These are phyloP conservation scores for Neodiprion pinetum DNA, from an alignment of 1,140 invertebrate genomes.

Conservation along the genomic window DNA sequence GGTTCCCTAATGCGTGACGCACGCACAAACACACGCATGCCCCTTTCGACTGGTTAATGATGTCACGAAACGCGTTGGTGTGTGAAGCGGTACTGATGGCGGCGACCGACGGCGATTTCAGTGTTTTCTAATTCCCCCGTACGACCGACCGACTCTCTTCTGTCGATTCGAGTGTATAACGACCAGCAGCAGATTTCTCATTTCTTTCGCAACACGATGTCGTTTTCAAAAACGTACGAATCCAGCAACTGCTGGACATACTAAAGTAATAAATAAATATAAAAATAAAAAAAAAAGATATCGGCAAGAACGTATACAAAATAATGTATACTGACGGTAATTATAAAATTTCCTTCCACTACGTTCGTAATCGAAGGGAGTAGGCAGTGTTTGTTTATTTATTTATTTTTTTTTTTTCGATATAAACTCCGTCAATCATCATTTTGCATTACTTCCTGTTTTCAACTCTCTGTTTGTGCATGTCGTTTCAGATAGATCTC, in stretches of 20 bases:
- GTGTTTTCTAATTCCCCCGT: neutral
- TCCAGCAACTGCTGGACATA: neutral
- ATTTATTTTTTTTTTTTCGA: neutral
- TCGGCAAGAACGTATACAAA: constrained; percentile 8
- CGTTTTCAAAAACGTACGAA: neutral
- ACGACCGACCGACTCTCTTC: neutral
- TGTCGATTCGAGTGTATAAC: neutral
- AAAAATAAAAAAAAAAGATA: too few relatives aligned
- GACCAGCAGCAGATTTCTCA: neutral
- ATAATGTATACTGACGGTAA: constrained; percentile 43
- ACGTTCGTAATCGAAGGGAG: neutral
- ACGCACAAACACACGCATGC: too few relatives aligned
- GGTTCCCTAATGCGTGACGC: too few relatives aligned
- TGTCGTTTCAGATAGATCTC: too few relatives aligned
- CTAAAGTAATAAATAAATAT: neutral
- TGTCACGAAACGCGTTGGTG: too few relatives aligned
- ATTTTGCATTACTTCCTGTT: neutral
- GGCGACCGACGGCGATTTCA: neutral
- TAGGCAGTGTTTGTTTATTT: neutral
- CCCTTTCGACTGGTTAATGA: too few relatives aligned
- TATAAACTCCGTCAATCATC: neutral
- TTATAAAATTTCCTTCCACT: constrained; percentile 7
- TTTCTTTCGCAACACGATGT: neutral
- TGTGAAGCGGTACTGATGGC: neutral
- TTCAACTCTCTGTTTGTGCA: neutral